These are phyloP conservation scores for Rattus norvegicus DNA, from an alignment of 2,113 vertebrate genomes.

Conservation along the genomic window GRCr8 NC_086021.1:75871001-75871500, in stretches of 20 bases:
- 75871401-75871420: neutral
- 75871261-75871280: conserved; percentile 28
- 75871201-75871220: conserved; percentile 21
- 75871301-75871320: neutral
- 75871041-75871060: neutral
- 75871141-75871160: neutral
- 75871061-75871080: neutral
- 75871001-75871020: neutral
- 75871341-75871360: neutral
- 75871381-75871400: neutral
- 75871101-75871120: neutral
- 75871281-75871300: conserved; percentile 7
- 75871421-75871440: neutral
- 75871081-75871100: neutral
- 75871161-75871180: conserved; percentile 32
- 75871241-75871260: neutral
- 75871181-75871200: neutral
- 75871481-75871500: too few relatives aligned
- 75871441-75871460: neutral
- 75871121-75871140: neutral
- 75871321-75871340: neutral
- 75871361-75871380: neutral
- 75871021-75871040: neutral
- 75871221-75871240: neutral
- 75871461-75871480: too few relatives aligned